Evolutionary conservation across 2,888 invertebrate species (phyloP).

Genomic region (Diadromus collaris): DNA sequence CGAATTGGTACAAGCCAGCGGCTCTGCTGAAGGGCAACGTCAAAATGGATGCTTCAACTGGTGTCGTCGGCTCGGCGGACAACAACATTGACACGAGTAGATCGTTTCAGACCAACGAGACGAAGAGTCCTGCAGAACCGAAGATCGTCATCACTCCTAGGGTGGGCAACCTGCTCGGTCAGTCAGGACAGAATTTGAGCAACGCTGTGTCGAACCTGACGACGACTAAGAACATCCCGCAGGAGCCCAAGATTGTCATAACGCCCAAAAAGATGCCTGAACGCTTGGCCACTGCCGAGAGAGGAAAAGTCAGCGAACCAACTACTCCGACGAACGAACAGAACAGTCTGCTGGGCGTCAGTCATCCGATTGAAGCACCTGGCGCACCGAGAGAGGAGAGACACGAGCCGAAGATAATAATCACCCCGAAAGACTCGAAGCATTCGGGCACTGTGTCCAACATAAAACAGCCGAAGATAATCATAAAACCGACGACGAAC

Average conservation of each 20-base stretch:
- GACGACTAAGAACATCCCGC: conserved; percentile 56
- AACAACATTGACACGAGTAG: conserved; percentile 21
- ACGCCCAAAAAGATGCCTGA: conserved; percentile 41
- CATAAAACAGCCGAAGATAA: conserved; percentile 76
- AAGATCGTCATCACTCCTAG: conserved; percentile 74
- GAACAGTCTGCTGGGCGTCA: conserved; percentile 8
- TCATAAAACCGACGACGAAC: conserved; percentile 75
- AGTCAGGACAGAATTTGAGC: conserved; percentile 66
- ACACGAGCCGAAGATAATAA: conserved; percentile 83
- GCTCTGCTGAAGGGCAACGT: conserved; percentile 48
- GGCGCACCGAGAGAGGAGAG: conserved; percentile 72
- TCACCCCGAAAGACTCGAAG: conserved; percentile 82
- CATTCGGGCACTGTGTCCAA: conserved; percentile 70
- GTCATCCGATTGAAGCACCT: conserved; percentile 1
- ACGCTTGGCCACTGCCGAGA: conserved; percentile 17
- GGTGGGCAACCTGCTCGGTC: conserved; percentile 67
- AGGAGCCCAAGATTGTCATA: conserved; percentile 54
- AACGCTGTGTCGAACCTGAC: conserved; percentile 61
- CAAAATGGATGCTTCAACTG: conserved; percentile 21
- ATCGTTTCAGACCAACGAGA: conserved; percentile 27
- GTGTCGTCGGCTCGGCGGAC: conserved; percentile 63
- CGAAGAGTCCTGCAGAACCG: conserved; percentile 64
- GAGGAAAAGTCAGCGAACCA: conserved; percentile 30
- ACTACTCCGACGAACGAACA: not conserved
- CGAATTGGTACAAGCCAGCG: conserved; percentile 73